A percentile compares a stretch with the other conserved stretches of the same genome.
These are phyloP conservation scores for Trachelus iudaicus DNA, from an alignment of 2,888 invertebrate genomes.

Conservation along the genomic window DNA sequence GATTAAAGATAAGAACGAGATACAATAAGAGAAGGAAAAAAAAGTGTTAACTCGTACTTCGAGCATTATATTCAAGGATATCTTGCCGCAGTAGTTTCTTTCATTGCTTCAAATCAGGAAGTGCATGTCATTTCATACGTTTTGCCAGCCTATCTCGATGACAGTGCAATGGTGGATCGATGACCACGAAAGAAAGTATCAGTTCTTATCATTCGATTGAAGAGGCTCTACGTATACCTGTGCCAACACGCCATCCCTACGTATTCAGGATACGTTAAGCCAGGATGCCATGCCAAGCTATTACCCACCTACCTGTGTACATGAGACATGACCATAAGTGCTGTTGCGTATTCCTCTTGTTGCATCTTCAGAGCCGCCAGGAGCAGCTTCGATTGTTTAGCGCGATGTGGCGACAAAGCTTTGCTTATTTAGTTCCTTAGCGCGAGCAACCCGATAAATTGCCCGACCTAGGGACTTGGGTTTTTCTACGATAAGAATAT, in stretches of 20 bases:
- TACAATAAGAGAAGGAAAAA: not conserved
- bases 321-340: not conserved
- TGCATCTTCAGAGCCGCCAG: not conserved
- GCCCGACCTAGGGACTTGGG: not conserved
- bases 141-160: conserved; percentile 9
- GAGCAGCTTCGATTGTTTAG: not conserved
- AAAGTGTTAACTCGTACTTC: not conserved
- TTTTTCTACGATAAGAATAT: not conserved
- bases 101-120: not conserved
- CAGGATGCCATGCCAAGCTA: conserved; percentile 60
- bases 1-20: not conserved
- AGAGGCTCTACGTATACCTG: not conserved
- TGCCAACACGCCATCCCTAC: not conserved
- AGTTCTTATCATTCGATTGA: not conserved
- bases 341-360: not conserved
- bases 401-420: not conserved
- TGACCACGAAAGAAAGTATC: not conserved
- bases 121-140: conserved; percentile 62
- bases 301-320: conserved; percentile 4
- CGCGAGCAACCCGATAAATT: not conserved
- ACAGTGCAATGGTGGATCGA: not conserved
- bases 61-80: not conserved
- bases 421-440: not conserved
- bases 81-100: conserved; percentile 1
- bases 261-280: conserved; percentile 8